Evolutionary conservation across 2,113 vertebrate species (phyloP).

Genomic region (Donacobius atricapilla): DNA sequence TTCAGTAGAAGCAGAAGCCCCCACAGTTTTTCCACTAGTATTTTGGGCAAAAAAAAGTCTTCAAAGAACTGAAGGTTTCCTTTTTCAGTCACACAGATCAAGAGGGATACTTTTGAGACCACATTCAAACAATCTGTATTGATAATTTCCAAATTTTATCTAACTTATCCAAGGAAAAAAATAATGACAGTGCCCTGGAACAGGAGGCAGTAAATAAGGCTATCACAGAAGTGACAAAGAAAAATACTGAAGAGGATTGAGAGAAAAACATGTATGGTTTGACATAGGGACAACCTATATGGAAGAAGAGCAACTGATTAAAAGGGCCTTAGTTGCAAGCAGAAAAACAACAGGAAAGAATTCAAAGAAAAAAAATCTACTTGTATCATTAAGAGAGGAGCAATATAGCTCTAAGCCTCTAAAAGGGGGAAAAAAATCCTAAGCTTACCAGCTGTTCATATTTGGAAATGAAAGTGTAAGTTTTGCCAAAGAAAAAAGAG

Average conservation of each 20-base stretch:
- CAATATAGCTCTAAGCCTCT: too few relatives aligned
- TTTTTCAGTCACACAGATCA: not conserved
- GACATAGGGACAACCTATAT: not conserved
- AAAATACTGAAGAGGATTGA: not conserved
- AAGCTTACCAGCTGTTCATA: not conserved
- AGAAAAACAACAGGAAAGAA: conserved; percentile 3
- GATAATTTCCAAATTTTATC: not conserved
- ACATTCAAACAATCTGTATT: not conserved
- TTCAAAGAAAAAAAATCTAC: not conserved
- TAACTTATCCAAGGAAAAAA: not conserved
- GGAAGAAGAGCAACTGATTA: conserved; percentile 19
- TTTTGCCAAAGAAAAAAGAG: not conserved
- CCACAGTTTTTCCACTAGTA: not conserved
- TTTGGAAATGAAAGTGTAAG: not conserved
- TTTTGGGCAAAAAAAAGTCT: not conserved
- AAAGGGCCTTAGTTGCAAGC: not conserved
- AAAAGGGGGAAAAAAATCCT: not conserved
- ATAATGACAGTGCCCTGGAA: not conserved
- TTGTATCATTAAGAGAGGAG: not conserved
- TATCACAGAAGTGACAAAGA: not conserved
- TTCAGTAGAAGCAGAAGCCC: not conserved
- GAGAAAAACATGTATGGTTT: not conserved
- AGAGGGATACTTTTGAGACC: not conserved
- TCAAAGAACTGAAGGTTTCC: not conserved
- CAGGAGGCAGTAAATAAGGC: conserved; percentile 15